Evolutionary conservation across 2,888 invertebrate species (phyloP).

Genomic region (Pristionchus maxplancki): DNA sequence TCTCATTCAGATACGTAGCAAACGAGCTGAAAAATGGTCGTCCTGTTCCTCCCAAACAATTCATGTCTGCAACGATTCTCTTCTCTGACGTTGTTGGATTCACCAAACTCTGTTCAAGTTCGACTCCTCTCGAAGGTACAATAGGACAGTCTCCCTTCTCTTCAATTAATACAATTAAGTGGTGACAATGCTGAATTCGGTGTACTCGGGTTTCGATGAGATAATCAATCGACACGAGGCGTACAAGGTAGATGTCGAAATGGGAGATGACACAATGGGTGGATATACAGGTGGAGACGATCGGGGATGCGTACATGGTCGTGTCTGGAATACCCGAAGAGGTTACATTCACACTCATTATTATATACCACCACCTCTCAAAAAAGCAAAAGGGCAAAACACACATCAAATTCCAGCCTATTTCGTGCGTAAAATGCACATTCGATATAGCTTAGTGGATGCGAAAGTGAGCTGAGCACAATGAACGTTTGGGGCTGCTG

Average conservation of each 20-base stretch:
- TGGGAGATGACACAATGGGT: background rate
- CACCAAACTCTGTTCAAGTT: slow-evolving; percentile 60
- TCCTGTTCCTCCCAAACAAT: slow-evolving; percentile 70
- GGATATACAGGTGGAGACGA: slow-evolving; percentile 61
- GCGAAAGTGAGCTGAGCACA: no score
- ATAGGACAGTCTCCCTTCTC: no score
- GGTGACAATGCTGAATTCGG: slow-evolving; percentile 64
- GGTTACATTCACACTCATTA: no score
- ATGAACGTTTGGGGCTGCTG: no score
- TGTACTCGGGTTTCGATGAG: slow-evolving; percentile 72
- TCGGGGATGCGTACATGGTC: slow-evolving; percentile 70
- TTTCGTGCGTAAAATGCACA: no score
- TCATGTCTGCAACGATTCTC: slow-evolving; percentile 72
- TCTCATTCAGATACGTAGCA: slow-evolving; percentile 67
- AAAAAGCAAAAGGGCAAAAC: no score
- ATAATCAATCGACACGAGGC: slow-evolving; percentile 66
- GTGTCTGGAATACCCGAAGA: slow-evolving; percentile 67
- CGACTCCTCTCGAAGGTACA: slow-evolving; percentile 48
- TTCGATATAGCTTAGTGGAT: no score
- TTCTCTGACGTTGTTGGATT: slow-evolving; percentile 64
- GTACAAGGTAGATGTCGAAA: slow-evolving; percentile 58
- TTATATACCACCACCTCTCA: no score
- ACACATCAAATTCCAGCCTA: no score
- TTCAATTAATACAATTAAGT: slow-evolving; percentile 54
- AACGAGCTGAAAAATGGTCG: slow-evolving; percentile 72